A percentile compares a stretch with the other conserved stretches of the same genome.
Evolutionary conservation across 2,113 vertebrate species (phyloP).

Genomic region (Muntiacus muntjak): DNA sequence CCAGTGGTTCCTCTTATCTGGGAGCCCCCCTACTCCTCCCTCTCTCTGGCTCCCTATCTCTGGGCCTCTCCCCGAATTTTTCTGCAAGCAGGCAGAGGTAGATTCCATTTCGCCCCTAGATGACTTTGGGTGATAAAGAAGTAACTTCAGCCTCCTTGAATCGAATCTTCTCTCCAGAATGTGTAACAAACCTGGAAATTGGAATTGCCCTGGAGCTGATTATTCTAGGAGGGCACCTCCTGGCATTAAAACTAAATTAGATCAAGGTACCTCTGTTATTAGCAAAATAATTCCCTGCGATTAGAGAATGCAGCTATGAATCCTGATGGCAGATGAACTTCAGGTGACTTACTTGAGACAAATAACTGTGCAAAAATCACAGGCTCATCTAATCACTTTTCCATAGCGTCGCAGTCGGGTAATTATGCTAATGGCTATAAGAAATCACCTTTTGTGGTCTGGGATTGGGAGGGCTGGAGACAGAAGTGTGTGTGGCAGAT

Average conservation of each 20-base stretch:
- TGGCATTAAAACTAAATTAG: slow-evolving; percentile 69
- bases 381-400: slow-evolving; percentile 42
- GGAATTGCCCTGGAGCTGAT: slow-evolving; percentile 54
- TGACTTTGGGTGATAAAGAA: slow-evolving; percentile 61
- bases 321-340: slow-evolving; percentile 65
- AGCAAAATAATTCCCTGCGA: slow-evolving; percentile 67
- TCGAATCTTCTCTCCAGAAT: slow-evolving; percentile 58
- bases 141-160: slow-evolving; percentile 55
- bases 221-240: slow-evolving; percentile 57
- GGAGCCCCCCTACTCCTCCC: neutral
- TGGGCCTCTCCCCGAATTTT: neutral
- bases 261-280: slow-evolving; percentile 69
- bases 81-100: neutral
- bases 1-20: neutral
- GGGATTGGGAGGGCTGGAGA: slow-evolving; percentile 3
- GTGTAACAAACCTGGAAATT: slow-evolving; percentile 57
- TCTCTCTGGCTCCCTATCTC: neutral
- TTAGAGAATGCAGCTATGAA: slow-evolving; percentile 53
- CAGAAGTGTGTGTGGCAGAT: neutral
- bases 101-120: slow-evolving; percentile 20
- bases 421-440: slow-evolving; percentile 65
- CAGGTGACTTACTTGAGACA: slow-evolving; percentile 62
- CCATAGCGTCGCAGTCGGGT: neutral
- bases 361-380: slow-evolving; percentile 37
- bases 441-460: slow-evolving; percentile 58